These are phyloP conservation scores for Parasteatoda tepidariorum DNA, from an alignment of 1,140 invertebrate species.

Conservation along the genomic window DNA sequence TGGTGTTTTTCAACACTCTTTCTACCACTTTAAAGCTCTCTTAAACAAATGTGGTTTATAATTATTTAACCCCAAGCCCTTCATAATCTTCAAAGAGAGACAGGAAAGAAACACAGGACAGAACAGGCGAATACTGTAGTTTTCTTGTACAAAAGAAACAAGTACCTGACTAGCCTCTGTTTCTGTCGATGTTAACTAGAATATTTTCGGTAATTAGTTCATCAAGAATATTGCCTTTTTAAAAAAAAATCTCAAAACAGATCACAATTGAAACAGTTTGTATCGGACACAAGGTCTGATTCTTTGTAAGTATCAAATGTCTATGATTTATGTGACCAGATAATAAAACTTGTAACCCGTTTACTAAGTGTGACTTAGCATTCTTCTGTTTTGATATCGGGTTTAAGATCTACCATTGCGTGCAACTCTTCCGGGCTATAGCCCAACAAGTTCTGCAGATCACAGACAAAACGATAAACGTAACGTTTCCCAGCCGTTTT, in stretches of 20 bases:
- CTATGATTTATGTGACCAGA: background rate
- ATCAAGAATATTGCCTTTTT: background rate
- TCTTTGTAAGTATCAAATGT: background rate
- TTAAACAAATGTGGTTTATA: background rate
- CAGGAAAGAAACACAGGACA: background rate
- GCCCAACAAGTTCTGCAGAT: slow-evolving; percentile 92
- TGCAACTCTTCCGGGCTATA: slow-evolving; percentile 91
- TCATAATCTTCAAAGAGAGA: background rate
- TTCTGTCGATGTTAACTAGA: slow-evolving; percentile 1
- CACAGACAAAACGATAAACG: slow-evolving; percentile 97
- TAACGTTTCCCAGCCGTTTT: slow-evolving; percentile 98
- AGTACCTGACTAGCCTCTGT: slow-evolving; percentile 36
- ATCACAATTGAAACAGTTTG: background rate
- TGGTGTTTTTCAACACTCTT: background rate
- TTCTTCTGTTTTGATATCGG: slow-evolving; percentile 93
- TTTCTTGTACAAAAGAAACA: background rate
- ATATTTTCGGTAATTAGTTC: background rate
- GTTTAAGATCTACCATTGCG: slow-evolving; percentile 93
- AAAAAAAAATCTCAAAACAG: background rate
- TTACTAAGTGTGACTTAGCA: slow-evolving; percentile 5
- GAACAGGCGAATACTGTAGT: background rate
- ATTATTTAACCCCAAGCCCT: background rate
- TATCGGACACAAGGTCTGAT: background rate
- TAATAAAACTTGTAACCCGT: slow-evolving; percentile 1
- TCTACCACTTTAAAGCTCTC: background rate